Percentiles rank a stretch among this genome's conserved stretches.
Conservation (phyloP, 1,140 invertebrate species). For the Drosophila miranda region DNA sequence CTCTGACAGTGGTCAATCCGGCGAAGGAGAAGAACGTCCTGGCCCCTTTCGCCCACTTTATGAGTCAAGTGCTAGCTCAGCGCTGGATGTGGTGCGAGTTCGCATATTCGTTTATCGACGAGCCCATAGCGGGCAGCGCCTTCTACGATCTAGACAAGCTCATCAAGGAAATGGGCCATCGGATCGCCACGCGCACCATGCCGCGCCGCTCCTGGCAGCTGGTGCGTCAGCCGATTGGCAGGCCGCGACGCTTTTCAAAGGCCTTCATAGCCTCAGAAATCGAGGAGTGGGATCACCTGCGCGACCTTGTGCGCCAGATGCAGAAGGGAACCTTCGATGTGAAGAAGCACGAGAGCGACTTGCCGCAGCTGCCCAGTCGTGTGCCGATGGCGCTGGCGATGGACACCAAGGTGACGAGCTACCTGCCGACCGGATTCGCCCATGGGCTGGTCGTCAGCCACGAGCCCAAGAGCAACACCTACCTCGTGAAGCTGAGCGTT, state of each 20-base stretch:
- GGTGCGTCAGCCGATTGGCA: constrained; percentile 49
- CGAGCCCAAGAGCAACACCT: constrained; percentile 19
- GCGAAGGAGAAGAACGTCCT: neutral
- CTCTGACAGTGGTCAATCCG: neutral
- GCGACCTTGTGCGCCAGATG: constrained; percentile 29
- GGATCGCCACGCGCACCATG: constrained; percentile 25
- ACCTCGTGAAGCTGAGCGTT: constrained; percentile 30
- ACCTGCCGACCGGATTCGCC: neutral
- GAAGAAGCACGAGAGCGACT: neutral
- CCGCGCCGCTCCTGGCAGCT: constrained; percentile 52
- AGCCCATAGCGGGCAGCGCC: constrained; percentile 17
- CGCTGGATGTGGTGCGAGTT: constrained; percentile 66
- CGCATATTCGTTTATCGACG: constrained; percentile 44
- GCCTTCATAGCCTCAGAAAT: constrained; percentile 46
- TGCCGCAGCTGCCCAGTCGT: constrained; percentile 31
- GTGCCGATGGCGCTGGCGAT: constrained; percentile 34
- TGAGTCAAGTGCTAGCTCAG: neutral
- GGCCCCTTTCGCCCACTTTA: too few species aligned
- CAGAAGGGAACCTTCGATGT: constrained; percentile 23
- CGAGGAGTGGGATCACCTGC: constrained; percentile 3
- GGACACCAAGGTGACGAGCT: constrained; percentile 31
- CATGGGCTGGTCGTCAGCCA: constrained; percentile 17
- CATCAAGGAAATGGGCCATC: constrained; percentile 12
- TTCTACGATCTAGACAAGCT: constrained; percentile 35
- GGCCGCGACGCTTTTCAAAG: constrained; percentile 50